Conservation (phyloP, 2,797 vertebrate genomes). For the Pelochelys cantorii region DNA sequence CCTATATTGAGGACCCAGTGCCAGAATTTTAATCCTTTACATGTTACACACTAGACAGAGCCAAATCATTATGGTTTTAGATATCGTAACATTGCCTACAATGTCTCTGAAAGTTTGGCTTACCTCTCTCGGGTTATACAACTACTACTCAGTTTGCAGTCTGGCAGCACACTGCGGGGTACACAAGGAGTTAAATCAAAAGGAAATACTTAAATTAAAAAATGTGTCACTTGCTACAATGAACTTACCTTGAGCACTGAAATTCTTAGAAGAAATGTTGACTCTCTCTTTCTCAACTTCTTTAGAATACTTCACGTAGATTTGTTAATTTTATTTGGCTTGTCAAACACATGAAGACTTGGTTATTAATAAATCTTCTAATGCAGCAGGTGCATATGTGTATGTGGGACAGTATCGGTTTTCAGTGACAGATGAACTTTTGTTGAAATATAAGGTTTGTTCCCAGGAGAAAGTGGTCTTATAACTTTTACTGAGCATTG, state of each 20-base stretch:
- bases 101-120: neutral
- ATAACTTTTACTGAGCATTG: neutral
- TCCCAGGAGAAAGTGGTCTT: conserved; percentile 60
- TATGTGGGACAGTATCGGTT: conserved; percentile 56
- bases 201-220: conserved; percentile 44
- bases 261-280: conserved; percentile 50
- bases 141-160: neutral
- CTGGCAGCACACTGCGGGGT: neutral
- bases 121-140: neutral
- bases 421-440: conserved; percentile 69
- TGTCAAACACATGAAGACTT: conserved; percentile 59
- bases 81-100: neutral
- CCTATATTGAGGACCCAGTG: neutral
- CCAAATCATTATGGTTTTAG: neutral
- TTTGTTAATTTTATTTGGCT: conserved; percentile 61
- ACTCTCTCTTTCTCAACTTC: conserved; percentile 55
- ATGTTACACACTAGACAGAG: neutral
- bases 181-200: conserved; percentile 42
- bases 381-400: conserved; percentile 62
- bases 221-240: conserved; percentile 18
- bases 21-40: neutral
- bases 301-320: conserved; percentile 48
- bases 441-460: conserved; percentile 56
- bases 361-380: conserved; percentile 70
- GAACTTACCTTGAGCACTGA: conserved; percentile 11